These are phyloP conservation scores for Aethina tumida DNA, from an alignment of 1,140 invertebrate species.

Conservation along the genomic window DNA sequence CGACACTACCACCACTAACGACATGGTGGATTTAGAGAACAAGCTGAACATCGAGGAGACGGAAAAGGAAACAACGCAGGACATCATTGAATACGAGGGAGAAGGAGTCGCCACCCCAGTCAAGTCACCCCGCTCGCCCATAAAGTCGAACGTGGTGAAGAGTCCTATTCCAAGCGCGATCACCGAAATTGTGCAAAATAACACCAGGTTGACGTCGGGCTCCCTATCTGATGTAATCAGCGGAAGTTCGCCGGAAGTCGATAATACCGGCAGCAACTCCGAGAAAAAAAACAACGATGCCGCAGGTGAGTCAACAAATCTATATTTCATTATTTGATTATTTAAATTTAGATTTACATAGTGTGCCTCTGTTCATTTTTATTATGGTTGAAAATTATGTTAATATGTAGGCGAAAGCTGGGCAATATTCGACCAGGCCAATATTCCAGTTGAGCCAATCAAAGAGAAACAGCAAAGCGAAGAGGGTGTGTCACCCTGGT, in stretches of 20 bases:
- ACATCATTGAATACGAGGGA: slow-evolving; percentile 33
- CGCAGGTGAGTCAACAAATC: slow-evolving; percentile 21
- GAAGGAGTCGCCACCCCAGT: slow-evolving; percentile 19
- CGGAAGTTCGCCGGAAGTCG: slow-evolving; percentile 47
- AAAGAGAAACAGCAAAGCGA: slow-evolving; percentile 37
- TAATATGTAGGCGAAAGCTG: slow-evolving; percentile 28
- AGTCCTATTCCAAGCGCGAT: slow-evolving; percentile 34
- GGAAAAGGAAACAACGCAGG: slow-evolving; percentile 16
- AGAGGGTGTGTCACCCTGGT: slow-evolving; percentile 59
- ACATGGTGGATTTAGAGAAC: too few species aligned
- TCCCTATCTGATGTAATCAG: slow-evolving; percentile 48
- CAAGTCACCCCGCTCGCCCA: slow-evolving; percentile 21
- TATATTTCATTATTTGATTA: neutral
- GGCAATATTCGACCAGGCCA: slow-evolving; percentile 34
- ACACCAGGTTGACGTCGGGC: slow-evolving; percentile 39
- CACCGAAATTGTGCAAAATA: slow-evolving; percentile 32
- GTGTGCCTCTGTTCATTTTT: neutral
- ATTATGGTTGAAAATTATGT: neutral
- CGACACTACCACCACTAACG: slow-evolving; percentile 27
- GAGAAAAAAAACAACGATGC: slow-evolving; percentile 28
- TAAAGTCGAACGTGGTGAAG: slow-evolving; percentile 19
- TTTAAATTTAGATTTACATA: neutral
- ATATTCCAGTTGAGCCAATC: slow-evolving; percentile 12
- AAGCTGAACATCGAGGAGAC: slow-evolving; percentile 23
- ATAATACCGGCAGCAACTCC: slow-evolving; percentile 38